These are phyloP conservation scores for Drosophila tropicalis DNA, from an alignment of 1,140 invertebrate species.

Conservation along the genomic window DNA sequence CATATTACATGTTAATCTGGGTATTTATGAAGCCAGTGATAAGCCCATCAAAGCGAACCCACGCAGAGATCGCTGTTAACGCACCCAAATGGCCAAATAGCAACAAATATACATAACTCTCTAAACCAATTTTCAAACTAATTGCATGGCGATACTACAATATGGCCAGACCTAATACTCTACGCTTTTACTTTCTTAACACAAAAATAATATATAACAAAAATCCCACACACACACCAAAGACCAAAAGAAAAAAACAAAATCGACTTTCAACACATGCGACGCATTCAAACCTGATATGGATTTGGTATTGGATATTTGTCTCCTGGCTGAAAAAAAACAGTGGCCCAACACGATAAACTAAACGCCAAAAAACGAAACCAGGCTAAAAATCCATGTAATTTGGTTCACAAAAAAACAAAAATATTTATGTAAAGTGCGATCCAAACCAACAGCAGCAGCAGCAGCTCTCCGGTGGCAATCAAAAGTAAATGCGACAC, in stretches of 20 bases:
- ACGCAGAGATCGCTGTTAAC: slow-evolving; percentile 29
- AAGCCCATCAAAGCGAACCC: slow-evolving; percentile 28
- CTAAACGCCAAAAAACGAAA: slow-evolving; percentile 62
- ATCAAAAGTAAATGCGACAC: slow-evolving; percentile 68
- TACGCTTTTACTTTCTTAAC: slow-evolving; percentile 63
- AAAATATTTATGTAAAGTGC: slow-evolving; percentile 56
- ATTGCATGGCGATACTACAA: slow-evolving; percentile 52
- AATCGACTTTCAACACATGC: slow-evolving; percentile 40
- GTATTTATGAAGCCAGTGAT: slow-evolving; percentile 8
- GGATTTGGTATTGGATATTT: slow-evolving; percentile 54
- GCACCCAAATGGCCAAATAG: slow-evolving; percentile 16
- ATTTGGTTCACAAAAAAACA: slow-evolving; percentile 46
- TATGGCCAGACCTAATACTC: slow-evolving; percentile 26
- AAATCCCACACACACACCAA: slow-evolving; percentile 47
- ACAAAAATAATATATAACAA: slow-evolving; percentile 11
- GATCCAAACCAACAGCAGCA: slow-evolving; percentile 9
- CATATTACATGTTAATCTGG: slow-evolving; percentile 20
- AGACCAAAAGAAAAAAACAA: slow-evolving; percentile 1
- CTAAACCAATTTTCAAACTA: slow-evolving; percentile 58
- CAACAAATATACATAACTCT: slow-evolving; percentile 21
- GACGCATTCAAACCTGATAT: slow-evolving; percentile 57
- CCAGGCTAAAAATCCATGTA: slow-evolving; percentile 50
- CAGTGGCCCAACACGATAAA: slow-evolving; percentile 66
- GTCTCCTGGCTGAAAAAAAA: slow-evolving; percentile 56
- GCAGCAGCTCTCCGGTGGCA: slow-evolving; percentile 49